Evolutionary conservation across 1,140 invertebrate species (phyloP), one percentile per base, ranked within the genome.

Genomic region (Physella acuta): DNA sequence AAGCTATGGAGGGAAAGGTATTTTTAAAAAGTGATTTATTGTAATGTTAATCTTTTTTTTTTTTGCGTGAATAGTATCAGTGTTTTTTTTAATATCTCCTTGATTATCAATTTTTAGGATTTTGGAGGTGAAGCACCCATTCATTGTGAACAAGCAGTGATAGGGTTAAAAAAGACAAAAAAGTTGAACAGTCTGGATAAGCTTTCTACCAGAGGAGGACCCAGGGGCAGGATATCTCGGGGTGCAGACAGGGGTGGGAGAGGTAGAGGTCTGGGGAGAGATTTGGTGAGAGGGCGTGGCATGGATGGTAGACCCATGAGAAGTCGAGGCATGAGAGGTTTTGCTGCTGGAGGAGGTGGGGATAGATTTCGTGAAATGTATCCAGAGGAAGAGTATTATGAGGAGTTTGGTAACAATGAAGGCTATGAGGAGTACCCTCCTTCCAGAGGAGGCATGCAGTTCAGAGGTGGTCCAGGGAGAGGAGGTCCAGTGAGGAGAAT

Each of bases 1-100:
- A 66, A 55, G 63, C 63, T 24, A 52, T 66, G 63, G 63, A 66
- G 51, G 63, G 63, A 55, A 66, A 55, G 51, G 63, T 66, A 53
- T 56, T 56, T 56, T 56, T 56, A n/a, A 8, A n/a, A 26, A 11
- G 53, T 14, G 17, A 14, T 56, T 8, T 56, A 11, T 26, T 14
- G 53, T n/a, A 11, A 56, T 56, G 24, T 56, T 56, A 14, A n/a
- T 26, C 24, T 56, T n/a, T 56, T n/a, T n/a, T 24, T 55, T 55
- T 55, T 8, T 20, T 55, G 8, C 24, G 11, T 24, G 8, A 5
- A 20, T 14, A 24, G 8, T 24, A 55, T 11, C 24, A 14, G 53
- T 55, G 8, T 30, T 30, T 30, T 20, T 55, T 55, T 24, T 55
- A 14, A 24, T 55, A 8, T 55, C 24, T 55, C 8, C n/a, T n/a